Base-by-base conservation (phyloP, 2,888 invertebrate species). In the Malthinus seriepunctatus region DNA sequence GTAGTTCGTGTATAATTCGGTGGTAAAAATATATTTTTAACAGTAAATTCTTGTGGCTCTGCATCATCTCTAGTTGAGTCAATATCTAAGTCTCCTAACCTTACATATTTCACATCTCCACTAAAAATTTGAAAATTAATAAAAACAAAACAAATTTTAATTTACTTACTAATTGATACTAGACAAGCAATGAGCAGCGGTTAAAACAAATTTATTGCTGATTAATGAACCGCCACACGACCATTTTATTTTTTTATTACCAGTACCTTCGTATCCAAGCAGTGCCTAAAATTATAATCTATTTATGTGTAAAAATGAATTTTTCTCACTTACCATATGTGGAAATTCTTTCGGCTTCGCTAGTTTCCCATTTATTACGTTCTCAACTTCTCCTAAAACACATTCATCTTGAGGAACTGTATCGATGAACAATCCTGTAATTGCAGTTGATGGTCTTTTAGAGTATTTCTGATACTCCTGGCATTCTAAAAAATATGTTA, bases 321-420 rank as follows among this genome's bases (percentile, higher is more conserved):
- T 9, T 49, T 11, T 42, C 37, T 45, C 38, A 59, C 62, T 66
- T 69, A 75, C 86, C 86, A 86, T 86, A 62, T 87, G 87, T 4
- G 87, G 86, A 69, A 85, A 87, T 63, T 86, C 79, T 56, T 69
- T 73, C 10, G 69, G 67, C 8, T 67, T 69, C 3, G 80, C 78
- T 51, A 67, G 66, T 1, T 65, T 67, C 2, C 81, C 81, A n/a
- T 81, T 81, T 54, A 81, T 72, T 60, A 81, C 78, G 3, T 81
- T 69, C 15, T 77, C 75, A 4, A 77, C 73, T 33, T 74, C 76
- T 4, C 76, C 69, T 55, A 80, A 76, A 9, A 74, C 75, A 61
- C 81, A 82, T 42, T 76, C 73, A 1, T 79, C 74, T 1, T 73
- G 69, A 35, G 3, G 23, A 5, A 23, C 7, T 1, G 23, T 5